phyloP scores from a whole-genome alignment of 2,797 vertebrate genomes.

The Halcyon leucocephala region DNA sequence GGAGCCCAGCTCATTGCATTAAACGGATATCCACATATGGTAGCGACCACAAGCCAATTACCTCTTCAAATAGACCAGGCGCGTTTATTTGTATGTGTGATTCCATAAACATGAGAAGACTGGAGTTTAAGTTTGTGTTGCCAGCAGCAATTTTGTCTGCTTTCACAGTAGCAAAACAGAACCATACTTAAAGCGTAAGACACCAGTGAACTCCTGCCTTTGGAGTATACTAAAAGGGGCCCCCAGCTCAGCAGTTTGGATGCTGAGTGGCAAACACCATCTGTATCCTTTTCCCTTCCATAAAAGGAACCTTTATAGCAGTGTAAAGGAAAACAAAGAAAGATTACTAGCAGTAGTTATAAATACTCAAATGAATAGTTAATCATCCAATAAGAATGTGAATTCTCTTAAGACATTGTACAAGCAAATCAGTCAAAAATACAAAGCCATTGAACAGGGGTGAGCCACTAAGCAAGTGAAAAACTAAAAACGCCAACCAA shows the following conservation, averaged over 20 bases:
- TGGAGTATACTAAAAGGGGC: conserved; percentile 48
- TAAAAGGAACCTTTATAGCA: conserved; percentile 75
- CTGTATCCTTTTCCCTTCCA: conserved; percentile 77
- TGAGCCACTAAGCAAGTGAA: neutral
- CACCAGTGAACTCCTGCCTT: conserved; percentile 56
- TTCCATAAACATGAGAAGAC: conserved; percentile 67
- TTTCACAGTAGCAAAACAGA: conserved; percentile 71
- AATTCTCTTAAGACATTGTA: conserved; percentile 13
- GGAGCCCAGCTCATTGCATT: neutral
- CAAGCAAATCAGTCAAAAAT: neutral
- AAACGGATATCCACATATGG: conserved; percentile 1
- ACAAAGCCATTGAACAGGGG: neutral
- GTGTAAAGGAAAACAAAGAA: conserved; percentile 70
- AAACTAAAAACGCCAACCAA: neutral
- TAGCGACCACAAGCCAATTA: conserved; percentile 61
- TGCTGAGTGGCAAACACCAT: conserved; percentile 71
- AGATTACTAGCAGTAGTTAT: conserved; percentile 55
- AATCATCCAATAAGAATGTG: conserved; percentile 54
- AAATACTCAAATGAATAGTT: conserved; percentile 53
- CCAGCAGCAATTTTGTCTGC: conserved; percentile 68
- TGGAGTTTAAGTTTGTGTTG: conserved; percentile 30
- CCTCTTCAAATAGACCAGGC: conserved; percentile 44
- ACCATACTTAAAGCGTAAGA: conserved; percentile 30
- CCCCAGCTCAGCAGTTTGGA: conserved; percentile 56
- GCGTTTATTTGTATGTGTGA: conserved; percentile 53